Base-by-base conservation (phyloP, 2,797 vertebrate species). In the Mareca penelope region DNA sequence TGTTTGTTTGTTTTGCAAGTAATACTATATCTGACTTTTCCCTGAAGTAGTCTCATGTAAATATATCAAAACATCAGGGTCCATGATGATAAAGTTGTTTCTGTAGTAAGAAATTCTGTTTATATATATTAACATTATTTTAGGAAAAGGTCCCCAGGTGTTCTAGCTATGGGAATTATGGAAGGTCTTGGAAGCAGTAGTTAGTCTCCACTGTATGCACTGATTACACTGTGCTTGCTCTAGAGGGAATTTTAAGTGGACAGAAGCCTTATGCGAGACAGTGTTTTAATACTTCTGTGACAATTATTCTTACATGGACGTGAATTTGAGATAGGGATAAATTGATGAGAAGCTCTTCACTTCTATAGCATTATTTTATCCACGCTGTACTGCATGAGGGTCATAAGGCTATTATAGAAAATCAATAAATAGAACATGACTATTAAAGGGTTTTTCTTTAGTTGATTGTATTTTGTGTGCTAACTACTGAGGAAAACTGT, bases 41-140 rank as follows among this genome's bases (percentile, higher is more conserved):
- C 68, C 35, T 92, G 59, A 42, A 0, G 10, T 16, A 5, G 28
- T 81, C 29, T 85, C 60, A 22, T 60, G 64, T 77, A 95, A 88
- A 93, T 81, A 9, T 44, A 44, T 73, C 13, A 12, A 57, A 75
- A 68, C 48, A 75, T 88, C 88, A 80, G 85, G 35, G 33, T 7
- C 7, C 35, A 15, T 35, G 33, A 61, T 80, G 46, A 57, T 87
- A 28, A 89, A 78, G 15, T 85, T 92, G 15, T 89, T 89, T 77
- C 44, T 88, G 60, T 75, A 53, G 73, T 65, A 35, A 87, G 76
- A 90, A 71, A 10, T 56, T 85, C 16, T 60, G 40, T 1, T 93
- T 92, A 53, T 87, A 26, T 82, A 17, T 85, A 83, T 94, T 37
- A 73, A 83, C 79, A 69, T 84, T 79, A 70, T 88, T 89, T 76